These are phyloP conservation scores for Hirudinaria manillensis DNA, from an alignment of 2,888 invertebrate species.

Conservation along the genomic window DNA sequence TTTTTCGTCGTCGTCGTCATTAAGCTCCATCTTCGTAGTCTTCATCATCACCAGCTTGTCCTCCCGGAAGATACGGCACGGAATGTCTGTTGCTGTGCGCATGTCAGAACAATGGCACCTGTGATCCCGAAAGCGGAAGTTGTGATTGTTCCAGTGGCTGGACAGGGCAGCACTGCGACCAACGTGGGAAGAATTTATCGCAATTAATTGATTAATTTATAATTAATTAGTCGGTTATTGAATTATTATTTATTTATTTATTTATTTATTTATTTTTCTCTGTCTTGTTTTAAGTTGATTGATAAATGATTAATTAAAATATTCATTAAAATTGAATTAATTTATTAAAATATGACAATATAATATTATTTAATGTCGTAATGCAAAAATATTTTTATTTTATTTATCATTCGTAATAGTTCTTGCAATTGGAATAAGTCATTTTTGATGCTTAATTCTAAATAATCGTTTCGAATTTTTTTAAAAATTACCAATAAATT, in stretches of 20 bases:
- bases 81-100: slow-evolving; percentile 48
- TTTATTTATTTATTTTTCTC: neutral
- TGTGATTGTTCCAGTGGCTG: slow-evolving; percentile 47
- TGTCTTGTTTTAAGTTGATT: neutral
- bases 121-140: slow-evolving; percentile 65
- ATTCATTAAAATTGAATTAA: neutral
- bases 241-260: no score
- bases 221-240: no score
- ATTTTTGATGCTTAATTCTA: no score
- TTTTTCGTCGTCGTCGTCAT: no score
- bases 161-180: slow-evolving; percentile 43
- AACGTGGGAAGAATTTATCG: slow-evolving; percentile 43
- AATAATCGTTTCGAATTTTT: no score
- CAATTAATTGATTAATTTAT: neutral
- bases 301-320: neutral
- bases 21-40: no score
- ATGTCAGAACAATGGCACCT: slow-evolving; percentile 64
- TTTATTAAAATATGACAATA: no score
- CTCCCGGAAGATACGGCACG: slow-evolving; percentile 64
- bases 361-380: no score
- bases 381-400: no score
- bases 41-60: slow-evolving; percentile 49
- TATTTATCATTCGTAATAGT: no score
- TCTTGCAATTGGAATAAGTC: no score
- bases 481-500: no score